phyloP scores from a whole-genome alignment of 2,888 invertebrate genomes.

The Eilema griseolum region DNA sequence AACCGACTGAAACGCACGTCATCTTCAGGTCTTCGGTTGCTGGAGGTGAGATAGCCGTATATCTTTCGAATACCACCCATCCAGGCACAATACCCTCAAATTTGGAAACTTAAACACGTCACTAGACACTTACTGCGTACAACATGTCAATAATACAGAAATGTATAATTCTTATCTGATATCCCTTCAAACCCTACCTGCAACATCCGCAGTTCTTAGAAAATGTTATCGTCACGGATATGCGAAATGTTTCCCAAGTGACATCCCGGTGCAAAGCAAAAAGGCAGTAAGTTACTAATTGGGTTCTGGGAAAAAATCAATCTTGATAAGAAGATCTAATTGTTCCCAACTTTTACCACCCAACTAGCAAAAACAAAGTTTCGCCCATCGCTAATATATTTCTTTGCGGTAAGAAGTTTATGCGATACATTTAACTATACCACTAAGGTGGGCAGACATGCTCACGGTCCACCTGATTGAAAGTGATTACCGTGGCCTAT shows the following conservation, averaged over 20 bases:
- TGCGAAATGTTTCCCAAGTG: slow-evolving; percentile 3
- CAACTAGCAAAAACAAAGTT: not conserved
- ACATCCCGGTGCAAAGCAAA: slow-evolving; percentile 6
- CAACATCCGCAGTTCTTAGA: slow-evolving; percentile 19
- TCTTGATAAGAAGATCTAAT: slow-evolving; percentile 6
- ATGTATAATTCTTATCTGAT: not conserved
- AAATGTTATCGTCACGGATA: not conserved
- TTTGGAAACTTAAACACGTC: too few relatives aligned
- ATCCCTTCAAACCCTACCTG: slow-evolving; percentile 29
- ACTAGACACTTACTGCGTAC: too few relatives aligned
- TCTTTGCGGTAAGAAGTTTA: not conserved
- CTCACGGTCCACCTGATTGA: too few relatives aligned
- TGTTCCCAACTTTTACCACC: slow-evolving; percentile 8
- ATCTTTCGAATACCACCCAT: too few relatives aligned
- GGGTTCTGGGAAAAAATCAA: not conserved
- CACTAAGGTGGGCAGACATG: too few relatives aligned
- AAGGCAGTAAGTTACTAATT: not conserved
- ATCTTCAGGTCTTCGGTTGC: too few relatives aligned
- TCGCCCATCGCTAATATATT: not conserved
- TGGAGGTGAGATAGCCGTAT: too few relatives aligned
- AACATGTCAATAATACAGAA: not conserved
- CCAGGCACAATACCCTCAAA: too few relatives aligned
- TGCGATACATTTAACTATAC: not conserved
- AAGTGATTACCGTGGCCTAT: too few relatives aligned
- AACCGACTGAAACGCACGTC: too few relatives aligned